Percentiles rank a stretch among this genome's conserved stretches.
phyloP scores from a whole-genome alignment of 2,797 vertebrate species.

The Cygnus olor region DNA sequence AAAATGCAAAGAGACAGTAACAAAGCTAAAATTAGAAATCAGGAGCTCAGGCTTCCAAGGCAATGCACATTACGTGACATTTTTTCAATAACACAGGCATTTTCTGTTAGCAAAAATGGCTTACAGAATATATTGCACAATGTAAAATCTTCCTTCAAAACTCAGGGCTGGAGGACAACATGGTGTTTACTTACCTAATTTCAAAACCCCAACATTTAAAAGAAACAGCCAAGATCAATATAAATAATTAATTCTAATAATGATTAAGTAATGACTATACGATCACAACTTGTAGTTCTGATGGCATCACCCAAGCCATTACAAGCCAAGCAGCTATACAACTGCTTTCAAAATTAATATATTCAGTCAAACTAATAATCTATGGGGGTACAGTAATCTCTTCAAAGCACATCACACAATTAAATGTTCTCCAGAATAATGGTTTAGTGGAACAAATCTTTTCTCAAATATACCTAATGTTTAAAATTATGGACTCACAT shows the following conservation, averaged over 20 bases:
- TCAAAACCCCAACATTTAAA: neutral
- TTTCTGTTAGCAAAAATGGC: slow-evolving; percentile 31
- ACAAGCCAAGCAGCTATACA: neutral
- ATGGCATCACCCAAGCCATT: neutral
- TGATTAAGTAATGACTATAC: neutral
- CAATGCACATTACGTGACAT: slow-evolving; percentile 9
- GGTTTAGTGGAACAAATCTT: neutral
- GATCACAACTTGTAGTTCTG: neutral
- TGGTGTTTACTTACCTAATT: neutral
- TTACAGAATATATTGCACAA: neutral
- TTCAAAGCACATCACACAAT: neutral
- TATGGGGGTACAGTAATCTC: neutral
- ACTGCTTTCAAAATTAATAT: neutral
- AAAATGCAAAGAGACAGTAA: slow-evolving; percentile 38
- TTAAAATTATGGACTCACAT: neutral
- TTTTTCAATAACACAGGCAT: slow-evolving; percentile 55
- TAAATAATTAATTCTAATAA: neutral
- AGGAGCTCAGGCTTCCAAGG: slow-evolving; percentile 47
- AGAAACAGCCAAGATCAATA: neutral
- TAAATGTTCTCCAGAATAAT: neutral
- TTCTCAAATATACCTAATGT: neutral
- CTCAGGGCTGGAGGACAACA: neutral
- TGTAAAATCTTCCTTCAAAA: neutral
- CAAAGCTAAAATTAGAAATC: slow-evolving; percentile 64
- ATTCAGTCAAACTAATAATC: neutral